Conservation (phyloP, 2,888 invertebrate species). For the Cosmorhoe ocellata region DNA sequence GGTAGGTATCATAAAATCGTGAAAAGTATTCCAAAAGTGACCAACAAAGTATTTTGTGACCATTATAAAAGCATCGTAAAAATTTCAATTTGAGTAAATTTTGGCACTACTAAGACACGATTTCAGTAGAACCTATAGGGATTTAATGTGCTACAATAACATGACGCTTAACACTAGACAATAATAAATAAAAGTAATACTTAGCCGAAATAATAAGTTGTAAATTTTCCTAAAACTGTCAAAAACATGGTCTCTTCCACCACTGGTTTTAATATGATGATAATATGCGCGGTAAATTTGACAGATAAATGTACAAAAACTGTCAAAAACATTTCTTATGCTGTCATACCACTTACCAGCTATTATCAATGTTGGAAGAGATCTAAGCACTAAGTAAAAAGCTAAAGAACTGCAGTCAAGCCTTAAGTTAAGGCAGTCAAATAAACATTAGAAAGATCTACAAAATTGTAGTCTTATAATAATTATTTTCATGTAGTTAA, state of each 20-base stretch:
- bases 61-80: conserved; percentile 34
- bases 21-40: conserved; percentile 27
- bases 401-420: conserved; percentile 45
- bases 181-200: conserved; percentile 19
- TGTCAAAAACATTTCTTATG: no score
- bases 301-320: neutral
- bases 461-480: conserved; percentile 2
- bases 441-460: conserved; percentile 15
- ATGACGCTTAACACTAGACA: conserved; percentile 23
- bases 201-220: conserved; percentile 16
- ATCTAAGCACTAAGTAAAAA: conserved; percentile 27
- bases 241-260: neutral
- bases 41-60: conserved; percentile 23
- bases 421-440: conserved; percentile 46
- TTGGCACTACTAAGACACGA: conserved; percentile 71
- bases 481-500: neutral
- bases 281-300: neutral
- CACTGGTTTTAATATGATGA: neutral
- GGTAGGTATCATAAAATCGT: conserved; percentile 19
- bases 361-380: neutral
- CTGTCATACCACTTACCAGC: neutral
- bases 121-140: conserved; percentile 36
- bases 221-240: conserved; percentile 16
- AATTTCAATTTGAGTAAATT: conserved; percentile 44
- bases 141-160: conserved; percentile 26